These are phyloP conservation scores for Tenebrio molitor DNA, from an alignment of 1,140 invertebrate genomes.

Conservation along the genomic window DNA sequence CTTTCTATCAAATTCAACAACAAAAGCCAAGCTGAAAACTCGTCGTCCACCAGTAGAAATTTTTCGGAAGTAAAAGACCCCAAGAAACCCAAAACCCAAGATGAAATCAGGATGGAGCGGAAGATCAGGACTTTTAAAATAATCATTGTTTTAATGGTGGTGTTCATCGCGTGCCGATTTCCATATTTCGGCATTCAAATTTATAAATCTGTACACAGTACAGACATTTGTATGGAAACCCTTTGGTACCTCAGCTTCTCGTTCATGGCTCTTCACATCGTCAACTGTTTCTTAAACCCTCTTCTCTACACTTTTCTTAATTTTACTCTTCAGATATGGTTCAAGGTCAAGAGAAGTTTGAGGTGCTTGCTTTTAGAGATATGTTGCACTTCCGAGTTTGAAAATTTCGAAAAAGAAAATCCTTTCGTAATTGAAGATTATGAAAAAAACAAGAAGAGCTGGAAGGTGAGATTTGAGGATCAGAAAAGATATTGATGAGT, in stretches of 20 bases:
- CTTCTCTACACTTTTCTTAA: slow-evolving; percentile 72
- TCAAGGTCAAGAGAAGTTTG: slow-evolving; percentile 28
- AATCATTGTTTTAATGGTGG: slow-evolving; percentile 69
- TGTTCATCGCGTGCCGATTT: slow-evolving; percentile 69
- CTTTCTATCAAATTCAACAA: slow-evolving; percentile 45
- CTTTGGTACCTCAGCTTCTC: slow-evolving; percentile 67
- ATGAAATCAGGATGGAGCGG: slow-evolving; percentile 63
- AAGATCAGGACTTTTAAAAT: slow-evolving; percentile 71
- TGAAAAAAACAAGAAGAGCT: background rate
- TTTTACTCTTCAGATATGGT: slow-evolving; percentile 64
- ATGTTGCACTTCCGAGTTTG: slow-evolving; percentile 63
- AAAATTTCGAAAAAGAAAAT: slow-evolving; percentile 61
- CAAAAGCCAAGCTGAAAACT: slow-evolving; percentile 39
- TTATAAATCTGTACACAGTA: too few species aligned
- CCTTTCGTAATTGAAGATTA: slow-evolving; percentile 48
- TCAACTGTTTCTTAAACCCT: slow-evolving; percentile 71
- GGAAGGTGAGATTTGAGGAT: background rate
- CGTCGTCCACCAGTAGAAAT: background rate
- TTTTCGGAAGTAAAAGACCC: background rate
- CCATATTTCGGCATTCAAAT: slow-evolving; percentile 69
- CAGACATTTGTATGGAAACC: slow-evolving; percentile 43
- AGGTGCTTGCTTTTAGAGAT: slow-evolving; percentile 56
- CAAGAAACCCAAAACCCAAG: slow-evolving; percentile 1
- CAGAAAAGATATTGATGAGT: background rate
- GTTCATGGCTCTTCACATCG: slow-evolving; percentile 67